A percentile compares a stretch with the other conserved stretches of the same genome.
phyloP scores from a whole-genome alignment of 1,140 invertebrate species.

The Papilio polytes region DNA sequence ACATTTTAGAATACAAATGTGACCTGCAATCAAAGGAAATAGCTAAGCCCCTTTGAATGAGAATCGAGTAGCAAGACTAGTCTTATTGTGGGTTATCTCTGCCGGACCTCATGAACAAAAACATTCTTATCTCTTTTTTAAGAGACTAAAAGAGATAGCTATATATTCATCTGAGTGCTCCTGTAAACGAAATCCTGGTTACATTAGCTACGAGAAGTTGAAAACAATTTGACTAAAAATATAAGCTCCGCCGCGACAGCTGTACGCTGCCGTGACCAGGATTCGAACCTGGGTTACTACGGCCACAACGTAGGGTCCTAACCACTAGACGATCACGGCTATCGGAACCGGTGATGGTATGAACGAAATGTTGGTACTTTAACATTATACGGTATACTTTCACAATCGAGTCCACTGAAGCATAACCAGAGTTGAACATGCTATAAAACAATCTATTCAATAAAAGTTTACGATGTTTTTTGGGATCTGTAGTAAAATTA shows the following conservation, averaged over 20 bases:
- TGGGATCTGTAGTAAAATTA: too few species aligned
- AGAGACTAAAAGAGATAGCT: background rate
- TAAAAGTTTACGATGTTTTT: too few species aligned
- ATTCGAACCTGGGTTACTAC: slow-evolving; percentile 83
- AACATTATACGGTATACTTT: background rate
- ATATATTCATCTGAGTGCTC: background rate
- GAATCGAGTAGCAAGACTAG: too few species aligned
- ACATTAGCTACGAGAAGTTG: background rate
- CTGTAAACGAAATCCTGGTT: background rate
- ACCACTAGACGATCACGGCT: slow-evolving; percentile 78
- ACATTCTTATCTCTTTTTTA: background rate
- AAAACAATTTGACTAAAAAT: slow-evolving; percentile 15
- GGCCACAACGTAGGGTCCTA: slow-evolving; percentile 82
- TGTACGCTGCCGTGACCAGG: slow-evolving; percentile 75
- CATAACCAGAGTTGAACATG: background rate
- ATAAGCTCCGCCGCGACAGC: slow-evolving; percentile 47
- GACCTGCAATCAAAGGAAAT: too few species aligned
- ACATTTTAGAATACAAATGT: too few species aligned
- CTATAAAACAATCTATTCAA: too few species aligned
- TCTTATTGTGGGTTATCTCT: too few species aligned
- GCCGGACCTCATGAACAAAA: background rate
- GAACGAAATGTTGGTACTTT: slow-evolving; percentile 16
- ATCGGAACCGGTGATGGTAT: slow-evolving; percentile 47
- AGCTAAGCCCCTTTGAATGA: too few species aligned
- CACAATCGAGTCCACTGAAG: background rate